Evolutionary conservation across 1,140 invertebrate genomes (phyloP), one percentile per base, ranked within the genome.

Genomic region (Schlechtendalia chinensis): DNA sequence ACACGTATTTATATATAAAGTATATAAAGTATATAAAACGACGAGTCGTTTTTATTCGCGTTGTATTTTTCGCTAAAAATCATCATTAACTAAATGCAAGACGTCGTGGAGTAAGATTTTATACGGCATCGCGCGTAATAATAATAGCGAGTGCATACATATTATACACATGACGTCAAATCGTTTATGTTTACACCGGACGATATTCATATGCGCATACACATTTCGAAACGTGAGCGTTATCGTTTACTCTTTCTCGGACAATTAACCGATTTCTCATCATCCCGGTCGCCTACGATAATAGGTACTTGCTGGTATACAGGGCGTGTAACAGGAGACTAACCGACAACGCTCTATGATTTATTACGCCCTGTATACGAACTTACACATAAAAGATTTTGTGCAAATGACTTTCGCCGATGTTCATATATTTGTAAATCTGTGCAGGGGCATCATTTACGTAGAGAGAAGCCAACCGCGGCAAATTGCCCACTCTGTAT

Each of bases 31-130:
- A 32, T 67, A 50, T 27, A 69, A 47, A 50, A 47, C 39, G 45
- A 22, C 12, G 32, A 3, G 22, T 69, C 22, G 32, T 67, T 45
- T 69, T 69, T 69, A 69, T 69, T 47, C 22, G 65, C 22, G 5
- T 39, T 47, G 39, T 29, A 69, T 69, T 69, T 47, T 47, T 6
- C 8, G 6, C 22, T 69, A 50, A 69, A 69, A 50, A 69, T 16
- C 39, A 69, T 69, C 27, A 39, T 8, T 39, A 39, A 39, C 47
- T 22, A 47, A 69, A 69, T 39, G 5, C 65, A 45, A 39, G 32
- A 69, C 45, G 45, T 69, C 22, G 24, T 27, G n/a, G 32, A 67
- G 65, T 67, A 67, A 67, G 39, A 67, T 67, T 22, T 11, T 39
- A 69, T 27, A 69, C 50, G 39, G 67, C 39, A 69, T 69, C 45